Base-by-base conservation (phyloP, 2,113 vertebrate genomes). In the Triplophysa tibetana region DNA sequence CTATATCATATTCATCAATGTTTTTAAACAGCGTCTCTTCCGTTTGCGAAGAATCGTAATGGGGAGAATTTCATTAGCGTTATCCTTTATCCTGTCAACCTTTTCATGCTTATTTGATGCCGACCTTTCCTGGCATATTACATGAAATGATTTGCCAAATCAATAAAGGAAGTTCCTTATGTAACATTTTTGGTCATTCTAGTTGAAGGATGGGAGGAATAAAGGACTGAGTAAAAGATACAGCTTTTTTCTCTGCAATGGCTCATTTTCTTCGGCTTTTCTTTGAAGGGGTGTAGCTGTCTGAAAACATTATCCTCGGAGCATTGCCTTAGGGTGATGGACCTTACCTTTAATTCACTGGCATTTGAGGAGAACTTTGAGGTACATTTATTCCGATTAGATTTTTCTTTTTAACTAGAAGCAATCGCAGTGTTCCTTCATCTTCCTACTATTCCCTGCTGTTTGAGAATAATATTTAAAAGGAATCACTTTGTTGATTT, bases 301-400 rank as follows among this genome's bases (percentile, higher is more conserved):
- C 81, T 83, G 76, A 67, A 82, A 87, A 79, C 61, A 67, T 84
- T 77, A 48, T 79, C 79, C 74, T 87, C 84, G 83, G 77, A 85
- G 85, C 62, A 17, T 21, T 21, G 62, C 75, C 77, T 81, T 62
- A 76, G 68, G 77, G 79, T 86, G 81, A 87, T 80, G 79, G 70
- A 81, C 78, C 77, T 79, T 77, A 79, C 77, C 77, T 77, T 78
- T 81, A 79, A 83, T 83, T 83, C 76, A 52, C 58, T 81, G 65
- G 65, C 78, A 80, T 85, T 86, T 76, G 45, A 61, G 62, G 41
- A 63, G 77, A 84, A 79, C 84, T 86, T 78, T 85, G 77, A 84
- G 79, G 78, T 72, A 67, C 76, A 66, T 85, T 86, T 82, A 82
- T 80, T 79, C 70, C 68, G 84, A 86, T 85, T 77, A 85, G 69